Percentiles rank a stretch among this genome's conserved stretches.
Evolutionary conservation across 1,140 invertebrate species (phyloP).

Genomic region (Hycleus cichorii): DNA sequence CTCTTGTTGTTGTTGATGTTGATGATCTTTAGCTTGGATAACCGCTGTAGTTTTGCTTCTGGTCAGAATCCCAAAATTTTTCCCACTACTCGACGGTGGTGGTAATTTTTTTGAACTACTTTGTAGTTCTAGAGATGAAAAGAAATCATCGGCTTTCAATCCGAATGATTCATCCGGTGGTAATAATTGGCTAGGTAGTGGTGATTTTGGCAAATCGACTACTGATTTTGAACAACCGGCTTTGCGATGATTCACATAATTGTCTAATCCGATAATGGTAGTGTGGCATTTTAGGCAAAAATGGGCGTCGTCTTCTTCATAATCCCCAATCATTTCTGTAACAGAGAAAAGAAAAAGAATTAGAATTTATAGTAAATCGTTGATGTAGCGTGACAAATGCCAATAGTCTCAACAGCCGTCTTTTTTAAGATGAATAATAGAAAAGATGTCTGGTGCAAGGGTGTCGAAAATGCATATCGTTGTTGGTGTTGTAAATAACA

Average conservation of each 20-base stretch:
- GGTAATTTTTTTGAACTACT: slow-evolving; percentile 56
- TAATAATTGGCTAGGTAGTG: slow-evolving; percentile 33
- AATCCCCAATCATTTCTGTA: slow-evolving; percentile 44
- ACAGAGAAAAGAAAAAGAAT: not conserved
- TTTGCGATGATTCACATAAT: slow-evolving; percentile 76
- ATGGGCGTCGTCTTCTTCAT: slow-evolving; percentile 72
- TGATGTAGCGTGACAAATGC: slow-evolving; percentile 1
- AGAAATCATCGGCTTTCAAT: slow-evolving; percentile 74
- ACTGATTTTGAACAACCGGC: slow-evolving; percentile 45
- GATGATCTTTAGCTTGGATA: slow-evolving; percentile 32
- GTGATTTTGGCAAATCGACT: slow-evolving; percentile 42
- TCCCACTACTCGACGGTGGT: slow-evolving; percentile 38
- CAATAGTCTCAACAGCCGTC: not conserved
- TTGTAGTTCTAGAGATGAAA: slow-evolving; percentile 74
- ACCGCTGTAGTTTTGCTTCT: slow-evolving; percentile 43
- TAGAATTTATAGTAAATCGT: slow-evolving; percentile 4
- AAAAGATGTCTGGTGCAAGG: no score
- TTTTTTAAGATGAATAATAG: no score
- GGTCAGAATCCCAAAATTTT: slow-evolving; percentile 41
- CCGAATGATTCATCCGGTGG: slow-evolving; percentile 41
- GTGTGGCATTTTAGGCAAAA: slow-evolving; percentile 77
- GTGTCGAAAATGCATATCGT: no score
- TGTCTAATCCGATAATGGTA: slow-evolving; percentile 67
- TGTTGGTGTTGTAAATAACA: slow-evolving; percentile 16
- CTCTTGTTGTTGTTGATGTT: slow-evolving; percentile 24